Base-by-base conservation (phyloP, 2,113 vertebrate genomes). In the Ceyx cyanopectus region DNA sequence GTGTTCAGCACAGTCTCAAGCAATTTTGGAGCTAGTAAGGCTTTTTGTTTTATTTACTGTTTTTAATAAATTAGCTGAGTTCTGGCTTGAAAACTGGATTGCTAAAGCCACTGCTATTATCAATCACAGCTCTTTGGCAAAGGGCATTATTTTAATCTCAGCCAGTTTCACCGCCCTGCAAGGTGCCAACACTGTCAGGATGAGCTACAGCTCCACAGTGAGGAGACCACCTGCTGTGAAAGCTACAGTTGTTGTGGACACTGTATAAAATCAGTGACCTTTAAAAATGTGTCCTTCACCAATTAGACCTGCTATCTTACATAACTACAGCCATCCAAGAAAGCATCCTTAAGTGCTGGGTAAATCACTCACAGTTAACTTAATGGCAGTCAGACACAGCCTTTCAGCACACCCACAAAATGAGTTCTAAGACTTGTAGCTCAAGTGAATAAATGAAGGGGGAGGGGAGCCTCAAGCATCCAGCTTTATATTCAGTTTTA, bases 231-330 rank as follows among this genome's bases (percentile, higher is more conserved):
- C 81, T 97, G 84, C 80, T 87, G 46, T 62, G 69, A 95, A 81
- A 83, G 66, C 50, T 90, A 43, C 48, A 65, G 34, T 80, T 89
- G 63, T 73, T 94, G 74, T 87, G 92, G 90, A 90, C 57, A 87
- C 72, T 54, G 45, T 45, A 84, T 80, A 93, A 81, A 94, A 81
- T 37, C 70, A 86, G 81, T 7, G 32, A 94, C 74, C 89, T 92
- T 96, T 96, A 93, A 92, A 93, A 90, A 83, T 27, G 29, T 83
- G 82, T 88, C 77, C 66, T 94, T 86, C 85, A 73, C 26, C 87
- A 74, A 85, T 96, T 68, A 85, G 84, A 93, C 60, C 40, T 77
- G 34, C 60, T 81, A 40, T 53, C 81, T 74, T 54, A 40, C 26
- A 26, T 77, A 84, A 94, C 75, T 85, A 51, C 0, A 92, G 88